A percentile compares a stretch with the other conserved stretches of the same genome.
These are phyloP conservation scores for Mythimna vitellina DNA, from an alignment of 2,888 invertebrate species.

Conservation along the genomic window DNA sequence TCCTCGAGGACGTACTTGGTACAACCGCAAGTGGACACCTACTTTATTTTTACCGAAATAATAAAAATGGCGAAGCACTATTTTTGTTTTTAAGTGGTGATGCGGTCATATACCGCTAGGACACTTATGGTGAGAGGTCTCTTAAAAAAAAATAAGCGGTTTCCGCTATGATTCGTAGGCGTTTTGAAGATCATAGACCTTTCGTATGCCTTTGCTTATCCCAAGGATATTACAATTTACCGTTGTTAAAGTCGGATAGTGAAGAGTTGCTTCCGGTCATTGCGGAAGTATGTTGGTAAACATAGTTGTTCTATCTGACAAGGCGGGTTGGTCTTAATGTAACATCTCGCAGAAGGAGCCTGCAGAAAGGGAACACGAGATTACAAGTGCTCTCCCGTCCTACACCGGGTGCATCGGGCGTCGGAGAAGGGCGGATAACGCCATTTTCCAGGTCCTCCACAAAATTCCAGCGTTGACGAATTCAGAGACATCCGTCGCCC, in stretches of 20 bases:
- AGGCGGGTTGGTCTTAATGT: too few species aligned
- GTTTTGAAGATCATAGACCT: background rate
- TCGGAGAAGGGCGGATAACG: too few species aligned
- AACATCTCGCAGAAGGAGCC: too few species aligned
- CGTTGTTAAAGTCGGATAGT: background rate
- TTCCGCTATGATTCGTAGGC: background rate
- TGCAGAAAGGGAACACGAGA: too few species aligned
- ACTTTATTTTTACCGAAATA: constrained; percentile 1
- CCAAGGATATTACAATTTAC: background rate
- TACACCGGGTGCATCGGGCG: too few species aligned
- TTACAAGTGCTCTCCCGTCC: too few species aligned
- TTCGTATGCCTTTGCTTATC: background rate
- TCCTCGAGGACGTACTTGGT: constrained; percentile 31
- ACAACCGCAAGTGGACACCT: constrained; percentile 24
- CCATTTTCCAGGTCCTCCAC: too few species aligned
- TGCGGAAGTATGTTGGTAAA: background rate
- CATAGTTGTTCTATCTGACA: too few species aligned
- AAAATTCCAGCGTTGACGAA: too few species aligned
- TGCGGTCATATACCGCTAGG: background rate
- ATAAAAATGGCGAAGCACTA: background rate
- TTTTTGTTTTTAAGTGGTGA: background rate
- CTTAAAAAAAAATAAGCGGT: background rate
- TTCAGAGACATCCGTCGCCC: too few species aligned
- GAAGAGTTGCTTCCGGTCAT: background rate
- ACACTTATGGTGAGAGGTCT: too few species aligned